phyloP scores from a whole-genome alignment of 1,140 invertebrate species.

The Monomorium pharaonis region DNA sequence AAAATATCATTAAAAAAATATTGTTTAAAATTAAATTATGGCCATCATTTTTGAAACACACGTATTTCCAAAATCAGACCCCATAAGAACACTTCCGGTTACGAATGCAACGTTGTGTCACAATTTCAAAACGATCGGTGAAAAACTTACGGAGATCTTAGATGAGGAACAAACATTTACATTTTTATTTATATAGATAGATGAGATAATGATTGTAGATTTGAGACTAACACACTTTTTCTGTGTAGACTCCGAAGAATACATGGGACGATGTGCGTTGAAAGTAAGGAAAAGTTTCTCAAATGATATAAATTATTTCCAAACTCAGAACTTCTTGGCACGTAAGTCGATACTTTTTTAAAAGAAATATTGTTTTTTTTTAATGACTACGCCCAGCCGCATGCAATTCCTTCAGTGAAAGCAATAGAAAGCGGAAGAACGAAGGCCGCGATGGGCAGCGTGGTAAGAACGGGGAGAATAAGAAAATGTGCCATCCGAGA shows the following conservation, averaged over 20 bases:
- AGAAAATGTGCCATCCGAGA: conserved; percentile 38
- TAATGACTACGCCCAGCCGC: background rate
- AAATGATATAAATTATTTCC: background rate
- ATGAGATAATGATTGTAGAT: no score
- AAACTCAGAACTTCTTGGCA: background rate
- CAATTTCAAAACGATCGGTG: no score
- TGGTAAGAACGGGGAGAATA: conserved; percentile 5
- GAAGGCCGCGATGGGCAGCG: conserved; percentile 34
- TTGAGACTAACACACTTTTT: no score
- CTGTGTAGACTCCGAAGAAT: background rate
- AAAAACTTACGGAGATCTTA: no score
- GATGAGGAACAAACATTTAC: no score
- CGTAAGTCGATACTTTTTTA: conserved; percentile 39
- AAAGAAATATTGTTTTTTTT: conserved; percentile 32
- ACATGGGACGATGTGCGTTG: background rate
- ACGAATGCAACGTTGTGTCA: no score
- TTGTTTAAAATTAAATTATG: no score
- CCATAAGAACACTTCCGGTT: no score
- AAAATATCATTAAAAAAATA: no score
- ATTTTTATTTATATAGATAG: no score
- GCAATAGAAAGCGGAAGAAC: conserved; percentile 69
- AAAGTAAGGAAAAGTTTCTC: background rate
- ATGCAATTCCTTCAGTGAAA: conserved; percentile 62
- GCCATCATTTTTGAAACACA: no score
- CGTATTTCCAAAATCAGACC: no score